Base-by-base conservation (phyloP, 1,140 invertebrate genomes). In the Euura lappo region DNA sequence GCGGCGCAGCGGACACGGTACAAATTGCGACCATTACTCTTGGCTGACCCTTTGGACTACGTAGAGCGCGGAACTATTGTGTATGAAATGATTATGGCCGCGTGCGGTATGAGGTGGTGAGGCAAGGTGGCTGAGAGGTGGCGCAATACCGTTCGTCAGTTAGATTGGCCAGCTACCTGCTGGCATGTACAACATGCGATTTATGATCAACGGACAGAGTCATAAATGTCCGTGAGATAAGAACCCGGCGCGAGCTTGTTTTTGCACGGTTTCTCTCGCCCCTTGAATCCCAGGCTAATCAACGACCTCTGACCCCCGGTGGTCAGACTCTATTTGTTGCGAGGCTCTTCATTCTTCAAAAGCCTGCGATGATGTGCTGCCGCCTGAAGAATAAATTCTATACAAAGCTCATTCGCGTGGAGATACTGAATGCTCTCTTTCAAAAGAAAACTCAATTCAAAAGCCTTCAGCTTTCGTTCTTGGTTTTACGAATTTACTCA, bases 21-120 rank as follows among this genome's bases (percentile, higher is more conserved):
- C 83, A 85, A 85, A 85, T 84, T 85, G 79, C 83, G 65, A 78
- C 81, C 83, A 85, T 84, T 84, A 84, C 81, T 85, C 83, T 83
- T 83, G 81, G 78, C 46, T 47, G 67, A 13, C 76, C 51, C 72
- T 44, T 70, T 28, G 28, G 28, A 76, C 71, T 77, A 76, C 76
- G 77, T 28, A 76, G 79, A 74, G 75, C 74, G 77, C 78, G 77
- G 78, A 76, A 82, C 82, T 81, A 84, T 84, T 84, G 82, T 83
- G 81, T 83, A 83, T 84, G 80, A 84, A 84, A 84, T 84, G 82
- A 83, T 84, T 84, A 84, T 82, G 81, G 80, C 78, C 68, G 51
- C 51, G 78, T 77, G 78, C 77, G 79, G 80, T 83, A 83, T 83
- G 79, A 80, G 82, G 80, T 83, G 78, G 83, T 81, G 80, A 60